A percentile compares a stretch with the other conserved stretches of the same genome.
These are phyloP conservation scores for Drosophila lini DNA, from an alignment of 1,140 invertebrate genomes.

Conservation along the genomic window DNA sequence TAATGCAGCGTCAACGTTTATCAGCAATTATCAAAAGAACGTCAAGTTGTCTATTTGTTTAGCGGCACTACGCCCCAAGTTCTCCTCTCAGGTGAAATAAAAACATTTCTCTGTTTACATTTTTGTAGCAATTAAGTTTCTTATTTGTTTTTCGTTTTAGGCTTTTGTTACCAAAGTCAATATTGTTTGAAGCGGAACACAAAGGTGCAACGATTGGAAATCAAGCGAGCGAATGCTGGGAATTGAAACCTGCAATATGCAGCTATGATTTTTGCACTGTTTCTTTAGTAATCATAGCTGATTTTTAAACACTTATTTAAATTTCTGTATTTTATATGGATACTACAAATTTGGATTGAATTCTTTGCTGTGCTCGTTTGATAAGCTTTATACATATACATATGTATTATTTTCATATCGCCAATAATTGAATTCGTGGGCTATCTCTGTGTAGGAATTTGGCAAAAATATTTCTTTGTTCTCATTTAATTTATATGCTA, in stretches of 20 bases:
- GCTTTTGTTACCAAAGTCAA: constrained; percentile 55
- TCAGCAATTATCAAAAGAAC: constrained; percentile 61
- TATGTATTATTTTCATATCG: constrained; percentile 8
- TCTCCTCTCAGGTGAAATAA: constrained; percentile 22
- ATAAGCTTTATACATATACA: constrained; percentile 6
- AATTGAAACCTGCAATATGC: neutral
- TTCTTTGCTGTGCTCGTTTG: neutral
- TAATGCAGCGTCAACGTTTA: constrained; percentile 55
- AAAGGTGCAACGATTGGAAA: constrained; percentile 10
- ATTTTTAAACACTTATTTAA: neutral
- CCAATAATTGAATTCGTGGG: constrained; percentile 12
- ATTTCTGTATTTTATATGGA: neutral
- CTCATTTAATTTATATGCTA: constrained; percentile 39
- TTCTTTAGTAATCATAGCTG: neutral
- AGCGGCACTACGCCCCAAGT: constrained; percentile 58
- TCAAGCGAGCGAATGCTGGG: neutral
- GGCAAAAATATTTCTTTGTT: constrained; percentile 11
- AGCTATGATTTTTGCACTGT: neutral
- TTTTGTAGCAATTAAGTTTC: constrained; percentile 65
- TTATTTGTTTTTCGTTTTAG: constrained; percentile 51
- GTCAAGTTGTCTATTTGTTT: constrained; percentile 56
- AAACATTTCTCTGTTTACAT: constrained; percentile 52
- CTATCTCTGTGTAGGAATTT: constrained; percentile 25
- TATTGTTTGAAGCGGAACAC: constrained; percentile 44
- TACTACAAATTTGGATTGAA: neutral